phyloP scores from a whole-genome alignment of 2,113 vertebrate species.

The Prietella phreatophila region DNA sequence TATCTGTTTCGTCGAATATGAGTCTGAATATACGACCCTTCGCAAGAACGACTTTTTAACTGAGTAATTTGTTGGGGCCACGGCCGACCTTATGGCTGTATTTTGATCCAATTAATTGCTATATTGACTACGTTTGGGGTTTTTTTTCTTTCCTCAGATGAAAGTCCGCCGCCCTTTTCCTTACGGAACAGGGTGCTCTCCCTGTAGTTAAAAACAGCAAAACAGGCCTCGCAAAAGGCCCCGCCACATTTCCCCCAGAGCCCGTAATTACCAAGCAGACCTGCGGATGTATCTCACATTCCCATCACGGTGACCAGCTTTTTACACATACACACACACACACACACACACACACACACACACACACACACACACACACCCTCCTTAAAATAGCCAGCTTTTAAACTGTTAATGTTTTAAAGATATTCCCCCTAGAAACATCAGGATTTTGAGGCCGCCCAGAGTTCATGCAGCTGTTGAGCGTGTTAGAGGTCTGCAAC shows the following conservation, averaged over 20 bases:
- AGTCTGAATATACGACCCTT: not conserved
- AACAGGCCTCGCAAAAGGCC: slow-evolving; percentile 58
- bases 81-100: slow-evolving; percentile 63
- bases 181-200: slow-evolving; percentile 78
- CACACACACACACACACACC: slow-evolving; percentile 31
- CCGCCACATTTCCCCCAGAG: slow-evolving; percentile 66
- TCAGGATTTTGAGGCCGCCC: slow-evolving; percentile 15
- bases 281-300: slow-evolving; percentile 57
- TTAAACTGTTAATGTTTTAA: slow-evolving; percentile 30
- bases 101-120: slow-evolving; percentile 81
- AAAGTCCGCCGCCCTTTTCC: slow-evolving; percentile 81
- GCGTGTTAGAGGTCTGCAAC: slow-evolving; percentile 6
- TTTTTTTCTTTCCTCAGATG: slow-evolving; percentile 74
- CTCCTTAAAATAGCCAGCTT: slow-evolving; percentile 31
- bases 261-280: slow-evolving; percentile 76
- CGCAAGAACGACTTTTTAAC: slow-evolving; percentile 35
- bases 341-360: slow-evolving; percentile 27
- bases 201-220: slow-evolving; percentile 76
- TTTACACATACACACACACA: slow-evolving; percentile 46
- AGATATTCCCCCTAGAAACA: slow-evolving; percentile 29
- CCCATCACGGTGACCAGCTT: slow-evolving; percentile 42
- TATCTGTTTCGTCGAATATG: slow-evolving; percentile 20
- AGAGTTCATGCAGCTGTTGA: slow-evolving; percentile 31
- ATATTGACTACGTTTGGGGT: slow-evolving; percentile 80
- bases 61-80: slow-evolving; percentile 65